A percentile compares a stretch with the other conserved stretches of the same genome.
phyloP scores from a whole-genome alignment of 2,113 vertebrate genomes.

The Pterocles gutturalis region DNA sequence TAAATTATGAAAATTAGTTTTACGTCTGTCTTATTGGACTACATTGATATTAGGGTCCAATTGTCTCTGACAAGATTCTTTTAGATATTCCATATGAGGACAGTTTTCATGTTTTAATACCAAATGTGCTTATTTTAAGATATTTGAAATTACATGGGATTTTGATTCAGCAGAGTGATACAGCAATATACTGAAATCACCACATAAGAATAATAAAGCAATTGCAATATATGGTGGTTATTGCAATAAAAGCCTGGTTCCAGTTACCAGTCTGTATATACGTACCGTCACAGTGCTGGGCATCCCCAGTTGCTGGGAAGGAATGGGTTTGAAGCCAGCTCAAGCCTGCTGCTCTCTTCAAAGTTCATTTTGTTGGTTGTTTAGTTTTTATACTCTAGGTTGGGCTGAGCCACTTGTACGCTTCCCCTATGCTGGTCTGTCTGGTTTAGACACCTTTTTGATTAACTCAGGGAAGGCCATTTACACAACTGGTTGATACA shows the following conservation, averaged over 20 bases:
- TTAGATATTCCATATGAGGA: not conserved
- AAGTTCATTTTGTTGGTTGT: not conserved
- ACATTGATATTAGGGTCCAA: not conserved
- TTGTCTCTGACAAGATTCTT: not conserved
- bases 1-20: constrained; percentile 41
- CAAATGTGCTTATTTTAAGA: not conserved
- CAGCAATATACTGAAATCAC: not conserved
- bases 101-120: not conserved
- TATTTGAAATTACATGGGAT: not conserved
- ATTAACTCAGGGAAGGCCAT: not conserved
- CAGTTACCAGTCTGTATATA: rapidly evolving
- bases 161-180: not conserved
- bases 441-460: not conserved
- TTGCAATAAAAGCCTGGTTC: not conserved
- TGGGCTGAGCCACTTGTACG: not conserved
- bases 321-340: not conserved
- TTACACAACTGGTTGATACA: not conserved
- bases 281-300: not conserved
- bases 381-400: not conserved
- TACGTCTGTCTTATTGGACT: not conserved
- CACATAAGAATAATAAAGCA: not conserved
- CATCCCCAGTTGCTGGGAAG: not conserved
- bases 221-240: not conserved
- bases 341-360: not conserved
- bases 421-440: not conserved